These are phyloP conservation scores for Sarcophaga subvicina DNA, from an alignment of 2,888 invertebrate species.

Conservation along the genomic window DNA sequence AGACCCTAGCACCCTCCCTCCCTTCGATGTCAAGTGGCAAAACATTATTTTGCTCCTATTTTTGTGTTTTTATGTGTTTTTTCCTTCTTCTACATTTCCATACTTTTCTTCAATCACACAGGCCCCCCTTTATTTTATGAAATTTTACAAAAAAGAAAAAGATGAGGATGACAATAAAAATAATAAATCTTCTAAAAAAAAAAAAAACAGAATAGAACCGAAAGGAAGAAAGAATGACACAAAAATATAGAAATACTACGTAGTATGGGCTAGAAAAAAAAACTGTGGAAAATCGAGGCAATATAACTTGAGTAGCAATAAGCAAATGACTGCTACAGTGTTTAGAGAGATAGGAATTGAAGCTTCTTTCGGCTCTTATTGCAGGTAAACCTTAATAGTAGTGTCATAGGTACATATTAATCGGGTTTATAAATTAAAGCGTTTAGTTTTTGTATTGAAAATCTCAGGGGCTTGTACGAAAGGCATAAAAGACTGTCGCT, in stretches of 20 bases:
- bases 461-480: too few relatives aligned
- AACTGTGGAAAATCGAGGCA: neutral
- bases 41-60: neutral
- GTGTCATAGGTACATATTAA: neutral
- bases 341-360: too few relatives aligned
- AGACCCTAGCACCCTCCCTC: neutral
- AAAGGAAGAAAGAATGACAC: too few relatives aligned
- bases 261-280: too few relatives aligned
- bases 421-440: neutral
- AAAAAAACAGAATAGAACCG: too few relatives aligned
- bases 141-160: neutral
- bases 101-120: too few relatives aligned
- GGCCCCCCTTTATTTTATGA: neutral
- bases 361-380: neutral
- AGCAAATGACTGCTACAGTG: neutral
- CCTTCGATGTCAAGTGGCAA: constrained; percentile 36
- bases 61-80: neutral
- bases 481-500: too few relatives aligned
- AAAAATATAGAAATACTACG: too few relatives aligned
- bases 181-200: too few relatives aligned
- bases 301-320: neutral
- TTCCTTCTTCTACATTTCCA: neutral
- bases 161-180: too few relatives aligned
- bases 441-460: too few relatives aligned
- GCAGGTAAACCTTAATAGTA: neutral